A percentile compares a stretch with the other conserved stretches of the same genome.
phyloP scores from a whole-genome alignment of 2,113 vertebrate species.

The Sporophila hypoxantha region DNA sequence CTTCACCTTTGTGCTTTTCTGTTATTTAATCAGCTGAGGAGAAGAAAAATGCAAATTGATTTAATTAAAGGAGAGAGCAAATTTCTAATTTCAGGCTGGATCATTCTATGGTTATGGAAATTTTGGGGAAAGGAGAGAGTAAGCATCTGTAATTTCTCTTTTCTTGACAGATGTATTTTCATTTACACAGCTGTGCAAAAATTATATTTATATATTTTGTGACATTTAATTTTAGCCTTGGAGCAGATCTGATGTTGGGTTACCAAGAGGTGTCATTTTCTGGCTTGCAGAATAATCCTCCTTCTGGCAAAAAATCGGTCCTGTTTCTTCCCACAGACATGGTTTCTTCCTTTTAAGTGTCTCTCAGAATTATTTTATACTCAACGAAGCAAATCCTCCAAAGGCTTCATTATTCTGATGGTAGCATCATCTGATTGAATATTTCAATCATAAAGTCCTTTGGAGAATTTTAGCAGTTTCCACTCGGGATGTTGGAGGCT shows the following conservation, averaged over 20 bases:
- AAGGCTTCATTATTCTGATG: slow-evolving; percentile 69
- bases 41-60: slow-evolving; percentile 63
- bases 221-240: slow-evolving; percentile 60
- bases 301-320: slow-evolving; percentile 59
- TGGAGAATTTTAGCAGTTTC: slow-evolving; percentile 27
- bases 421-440: slow-evolving; percentile 71
- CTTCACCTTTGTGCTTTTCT: slow-evolving; percentile 11
- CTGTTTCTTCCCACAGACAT: slow-evolving; percentile 49
- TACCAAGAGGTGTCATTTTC: slow-evolving; percentile 61
- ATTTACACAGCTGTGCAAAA: slow-evolving; percentile 69
- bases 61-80: slow-evolving; percentile 69
- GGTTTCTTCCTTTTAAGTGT: slow-evolving; percentile 62
- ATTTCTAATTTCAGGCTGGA: slow-evolving; percentile 61
- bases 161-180: slow-evolving; percentile 61
- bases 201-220: slow-evolving; percentile 62
- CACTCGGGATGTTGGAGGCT: slow-evolving; percentile 4
- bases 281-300: slow-evolving; percentile 57
- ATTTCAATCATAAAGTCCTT: slow-evolving; percentile 66
- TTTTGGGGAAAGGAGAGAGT: slow-evolving; percentile 61
- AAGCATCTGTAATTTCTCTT: slow-evolving; percentile 64
- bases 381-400: slow-evolving; percentile 64
- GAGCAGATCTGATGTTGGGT: slow-evolving; percentile 56
- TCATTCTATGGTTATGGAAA: slow-evolving; percentile 44
- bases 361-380: slow-evolving; percentile 71
- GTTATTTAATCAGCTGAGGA: slow-evolving; percentile 43